A percentile compares a stretch with the other conserved stretches of the same genome.
These are phyloP conservation scores for Lampris megalopsis DNA, from an alignment of 2,113 vertebrate species.

Conservation along the genomic window DNA sequence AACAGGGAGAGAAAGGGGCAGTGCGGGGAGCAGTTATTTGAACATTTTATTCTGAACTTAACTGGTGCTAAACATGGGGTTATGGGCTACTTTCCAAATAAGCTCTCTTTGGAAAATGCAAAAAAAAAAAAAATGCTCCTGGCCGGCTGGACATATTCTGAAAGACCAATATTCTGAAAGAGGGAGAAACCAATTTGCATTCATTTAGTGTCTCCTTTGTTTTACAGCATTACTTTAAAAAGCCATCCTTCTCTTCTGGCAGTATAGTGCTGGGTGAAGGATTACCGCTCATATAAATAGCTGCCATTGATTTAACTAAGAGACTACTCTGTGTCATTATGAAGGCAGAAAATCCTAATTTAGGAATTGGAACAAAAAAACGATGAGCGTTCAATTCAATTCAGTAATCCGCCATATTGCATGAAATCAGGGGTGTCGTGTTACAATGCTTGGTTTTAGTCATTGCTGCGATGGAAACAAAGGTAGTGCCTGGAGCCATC, in stretches of 20 bases:
- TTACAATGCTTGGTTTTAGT: constrained; percentile 82
- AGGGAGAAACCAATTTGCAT: constrained; percentile 71
- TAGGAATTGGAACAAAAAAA: constrained; percentile 84
- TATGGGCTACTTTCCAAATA: constrained; percentile 70
- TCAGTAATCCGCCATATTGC: constrained; percentile 83
- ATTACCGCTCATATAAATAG: constrained; percentile 85
- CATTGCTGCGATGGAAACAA: constrained; percentile 80
- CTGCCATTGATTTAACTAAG: constrained; percentile 84
- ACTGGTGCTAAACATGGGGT: constrained; percentile 55
- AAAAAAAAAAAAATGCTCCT: constrained; percentile 27
- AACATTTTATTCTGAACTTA: constrained; percentile 67
- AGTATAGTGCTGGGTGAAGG: constrained; percentile 75
- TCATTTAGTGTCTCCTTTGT: constrained; percentile 70
- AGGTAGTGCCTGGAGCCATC: constrained; percentile 81
- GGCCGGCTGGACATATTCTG: constrained; percentile 45
- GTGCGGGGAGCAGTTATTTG: constrained; percentile 53
- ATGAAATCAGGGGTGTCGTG: constrained; percentile 83
- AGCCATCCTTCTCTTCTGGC: constrained; percentile 75
- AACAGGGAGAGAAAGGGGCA: constrained; percentile 47
- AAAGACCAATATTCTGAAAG: constrained; percentile 64
- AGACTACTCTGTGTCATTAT: constrained; percentile 82
- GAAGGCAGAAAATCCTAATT: constrained; percentile 86
- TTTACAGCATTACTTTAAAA: constrained; percentile 80
- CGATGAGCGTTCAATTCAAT: constrained; percentile 80
- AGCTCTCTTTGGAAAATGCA: constrained; percentile 17